phyloP scores from a whole-genome alignment of 2,888 invertebrate species.

The Drosophila cognata region DNA sequence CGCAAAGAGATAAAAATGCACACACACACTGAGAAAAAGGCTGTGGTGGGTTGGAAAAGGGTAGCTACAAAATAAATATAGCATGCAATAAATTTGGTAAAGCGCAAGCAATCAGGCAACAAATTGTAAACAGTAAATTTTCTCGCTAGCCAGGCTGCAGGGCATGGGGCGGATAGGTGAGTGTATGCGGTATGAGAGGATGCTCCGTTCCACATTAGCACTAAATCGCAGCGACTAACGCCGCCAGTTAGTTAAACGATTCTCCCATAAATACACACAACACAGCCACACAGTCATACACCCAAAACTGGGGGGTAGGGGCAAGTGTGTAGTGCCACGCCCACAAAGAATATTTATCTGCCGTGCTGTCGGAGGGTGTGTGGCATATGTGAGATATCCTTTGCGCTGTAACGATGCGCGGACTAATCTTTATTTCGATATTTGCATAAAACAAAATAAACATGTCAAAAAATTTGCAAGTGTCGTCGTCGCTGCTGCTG shows the following conservation, averaged over 20 bases:
- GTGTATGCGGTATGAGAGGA: not conserved
- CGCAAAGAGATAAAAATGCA: slow-evolving; percentile 23
- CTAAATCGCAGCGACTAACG: slow-evolving; percentile 76
- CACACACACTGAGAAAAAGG: not conserved
- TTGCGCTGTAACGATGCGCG: slow-evolving; percentile 33
- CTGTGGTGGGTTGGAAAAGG: not conserved
- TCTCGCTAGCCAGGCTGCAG: slow-evolving; percentile 43
- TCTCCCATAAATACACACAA: slow-evolving; percentile 64
- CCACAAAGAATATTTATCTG: slow-evolving; percentile 66
- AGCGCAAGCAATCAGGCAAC: slow-evolving; percentile 77
- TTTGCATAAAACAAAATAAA: slow-evolving; percentile 67
- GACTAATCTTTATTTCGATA: slow-evolving; percentile 77
- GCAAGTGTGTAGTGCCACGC: slow-evolving; percentile 33
- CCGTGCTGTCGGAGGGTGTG: slow-evolving; percentile 1
- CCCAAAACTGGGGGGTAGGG: slow-evolving; percentile 8
- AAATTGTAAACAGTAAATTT: slow-evolving; percentile 78
- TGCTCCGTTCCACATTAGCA: slow-evolving; percentile 66
- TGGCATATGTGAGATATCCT: slow-evolving; percentile 22
- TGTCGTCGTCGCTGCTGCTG: slow-evolving; percentile 11
- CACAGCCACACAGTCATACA: slow-evolving; percentile 15
- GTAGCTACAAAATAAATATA: slow-evolving; percentile 54
- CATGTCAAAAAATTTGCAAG: slow-evolving; percentile 67
- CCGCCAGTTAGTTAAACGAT: slow-evolving; percentile 77
- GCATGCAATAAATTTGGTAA: slow-evolving; percentile 71
- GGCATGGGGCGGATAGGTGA: slow-evolving; percentile 5